Percentiles rank a stretch among this genome's conserved stretches.
Evolutionary conservation across 2,888 invertebrate species (phyloP).

Genomic region (Oscheius onirici): DNA sequence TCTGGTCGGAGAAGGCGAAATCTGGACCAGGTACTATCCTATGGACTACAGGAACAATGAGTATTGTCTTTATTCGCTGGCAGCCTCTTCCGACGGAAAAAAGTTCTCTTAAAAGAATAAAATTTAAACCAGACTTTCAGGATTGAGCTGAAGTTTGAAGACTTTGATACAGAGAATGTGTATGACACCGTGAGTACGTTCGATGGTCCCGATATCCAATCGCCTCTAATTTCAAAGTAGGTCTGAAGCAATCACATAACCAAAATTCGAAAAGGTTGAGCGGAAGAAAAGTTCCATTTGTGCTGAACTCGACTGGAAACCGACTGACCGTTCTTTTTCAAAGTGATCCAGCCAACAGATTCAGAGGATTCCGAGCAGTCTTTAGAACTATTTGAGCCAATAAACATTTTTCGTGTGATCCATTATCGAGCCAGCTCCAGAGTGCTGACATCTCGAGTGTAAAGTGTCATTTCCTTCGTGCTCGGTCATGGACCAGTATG

Average conservation of each 20-base stretch:
- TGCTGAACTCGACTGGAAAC: not conserved
- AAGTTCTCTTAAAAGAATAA: not conserved
- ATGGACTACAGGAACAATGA: not conserved
- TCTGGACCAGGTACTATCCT: not conserved
- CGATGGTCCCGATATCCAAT: not conserved
- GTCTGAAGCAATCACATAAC: not conserved
- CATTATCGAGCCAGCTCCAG: no score
- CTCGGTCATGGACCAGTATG: not conserved
- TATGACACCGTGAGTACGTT: not conserved
- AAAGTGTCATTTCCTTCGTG: constrained; percentile 13
- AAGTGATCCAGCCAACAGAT: not conserved
- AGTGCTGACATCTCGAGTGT: not conserved
- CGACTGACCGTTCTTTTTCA: not conserved
- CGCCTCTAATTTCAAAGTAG: not conserved
- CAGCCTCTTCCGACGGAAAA: not conserved
- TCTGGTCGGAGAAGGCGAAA: not conserved
- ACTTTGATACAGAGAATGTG: not conserved
- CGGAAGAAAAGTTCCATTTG: not conserved
- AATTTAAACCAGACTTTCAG: not conserved
- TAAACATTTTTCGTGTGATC: no score
- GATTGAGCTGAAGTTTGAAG: not conserved
- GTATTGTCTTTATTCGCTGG: not conserved
- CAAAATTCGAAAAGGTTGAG: not conserved
- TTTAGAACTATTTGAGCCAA: not conserved
- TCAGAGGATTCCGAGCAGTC: not conserved